Conservation (phyloP, 2,888 invertebrate species). For the Troglohyphantes excavatus region DNA sequence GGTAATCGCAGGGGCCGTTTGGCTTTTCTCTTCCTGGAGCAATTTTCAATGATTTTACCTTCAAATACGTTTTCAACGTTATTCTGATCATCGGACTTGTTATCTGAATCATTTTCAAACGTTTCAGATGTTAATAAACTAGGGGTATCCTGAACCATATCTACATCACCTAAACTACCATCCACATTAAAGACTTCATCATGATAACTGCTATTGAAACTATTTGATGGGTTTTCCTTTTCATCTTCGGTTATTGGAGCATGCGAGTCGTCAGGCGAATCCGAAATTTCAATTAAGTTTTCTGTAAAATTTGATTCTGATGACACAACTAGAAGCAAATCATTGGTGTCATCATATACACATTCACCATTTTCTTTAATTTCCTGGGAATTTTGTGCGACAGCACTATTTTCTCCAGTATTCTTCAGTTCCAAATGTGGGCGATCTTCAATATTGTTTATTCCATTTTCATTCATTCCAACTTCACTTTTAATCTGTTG, state of each 20-base stretch:
- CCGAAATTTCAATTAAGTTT: not conserved
- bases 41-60: not conserved
- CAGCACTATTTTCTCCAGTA: not conserved
- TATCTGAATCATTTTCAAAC: not conserved
- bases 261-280: not conserved
- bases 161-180: not conserved
- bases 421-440: not conserved
- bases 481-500: not conserved
- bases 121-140: not conserved
- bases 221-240: not conserved
- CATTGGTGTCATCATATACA: not conserved
- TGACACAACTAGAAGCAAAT: not conserved
- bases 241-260: not conserved
- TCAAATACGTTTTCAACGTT: no score
- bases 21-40: slow-evolving; percentile 53
- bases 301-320: not conserved
- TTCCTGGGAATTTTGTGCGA: not conserved
- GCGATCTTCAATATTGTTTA: not conserved
- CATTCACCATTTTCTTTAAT: not conserved
- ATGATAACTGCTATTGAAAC: not conserved
- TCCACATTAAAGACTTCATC: no score
- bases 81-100: not conserved
- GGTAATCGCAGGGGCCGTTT: slow-evolving; percentile 49
- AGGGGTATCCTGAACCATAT: not conserved
- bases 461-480: not conserved